Evolutionary conservation across 2,797 vertebrate species (phyloP).

Genomic region (Gymnothorax reevesii): DNA sequence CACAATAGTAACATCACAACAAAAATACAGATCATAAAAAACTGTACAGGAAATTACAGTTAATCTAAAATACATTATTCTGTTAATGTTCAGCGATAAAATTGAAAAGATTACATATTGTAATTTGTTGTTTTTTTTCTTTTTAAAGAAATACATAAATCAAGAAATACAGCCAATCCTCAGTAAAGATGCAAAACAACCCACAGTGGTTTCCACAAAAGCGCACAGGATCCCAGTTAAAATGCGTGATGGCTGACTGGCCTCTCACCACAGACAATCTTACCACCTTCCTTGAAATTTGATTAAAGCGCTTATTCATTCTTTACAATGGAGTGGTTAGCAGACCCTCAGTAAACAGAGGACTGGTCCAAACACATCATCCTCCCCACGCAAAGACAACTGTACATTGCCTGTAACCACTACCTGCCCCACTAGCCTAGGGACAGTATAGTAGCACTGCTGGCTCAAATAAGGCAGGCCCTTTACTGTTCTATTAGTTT

Average conservation of each 20-base stretch:
- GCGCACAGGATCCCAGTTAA: constrained; percentile 39
- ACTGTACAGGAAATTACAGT: constrained; percentile 96
- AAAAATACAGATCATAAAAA: constrained; percentile 98
- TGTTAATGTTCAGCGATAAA: constrained; percentile 82
- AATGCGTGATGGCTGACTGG: constrained; percentile 20
- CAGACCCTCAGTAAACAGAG: constrained; percentile 56
- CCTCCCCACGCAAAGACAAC: constrained; percentile 17
- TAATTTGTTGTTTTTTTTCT: constrained; percentile 23
- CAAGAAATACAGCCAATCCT: constrained; percentile 55
- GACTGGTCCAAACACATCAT: constrained; percentile 47
- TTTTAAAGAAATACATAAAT: constrained; percentile 56
- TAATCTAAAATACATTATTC: constrained; percentile 96
- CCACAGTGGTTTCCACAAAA: constrained; percentile 40
- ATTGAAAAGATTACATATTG: constrained; percentile 58
- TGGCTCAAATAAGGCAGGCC: neutral
- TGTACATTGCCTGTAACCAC: constrained; percentile 36
- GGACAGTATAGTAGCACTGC: neutral
- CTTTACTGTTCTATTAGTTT: neutral
- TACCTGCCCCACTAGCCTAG: constrained; percentile 36
- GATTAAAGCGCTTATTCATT: constrained; percentile 58
- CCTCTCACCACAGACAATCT: constrained; percentile 40
- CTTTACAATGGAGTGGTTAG: constrained; percentile 54
- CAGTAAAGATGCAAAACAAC: constrained; percentile 18
- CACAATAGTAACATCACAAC: constrained; percentile 93
- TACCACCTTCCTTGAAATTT: constrained; percentile 44